A percentile compares a stretch with the other conserved stretches of the same genome.
These are phyloP conservation scores for Melipona beecheii DNA, from an alignment of 2,888 invertebrate species.

Conservation along the genomic window DNA sequence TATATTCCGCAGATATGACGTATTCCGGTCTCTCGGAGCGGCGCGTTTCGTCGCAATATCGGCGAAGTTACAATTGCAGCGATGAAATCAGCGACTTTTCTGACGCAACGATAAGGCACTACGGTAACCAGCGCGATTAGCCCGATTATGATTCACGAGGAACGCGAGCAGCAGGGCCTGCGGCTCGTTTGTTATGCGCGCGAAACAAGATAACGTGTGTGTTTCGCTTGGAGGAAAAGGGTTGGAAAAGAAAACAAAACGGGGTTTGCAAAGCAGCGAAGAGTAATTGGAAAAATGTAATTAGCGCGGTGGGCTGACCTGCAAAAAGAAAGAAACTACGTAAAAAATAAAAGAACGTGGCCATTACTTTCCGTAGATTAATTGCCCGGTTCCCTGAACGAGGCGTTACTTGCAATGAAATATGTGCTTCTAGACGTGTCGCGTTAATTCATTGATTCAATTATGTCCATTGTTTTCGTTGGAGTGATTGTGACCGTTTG, in stretches of 20 bases:
- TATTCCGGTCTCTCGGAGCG: not conserved
- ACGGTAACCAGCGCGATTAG: slow-evolving; percentile 43
- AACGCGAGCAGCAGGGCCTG: not conserved
- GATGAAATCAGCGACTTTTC: slow-evolving; percentile 55
- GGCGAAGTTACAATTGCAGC: slow-evolving; percentile 20
- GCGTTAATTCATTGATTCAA: not conserved
- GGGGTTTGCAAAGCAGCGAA: not conserved
- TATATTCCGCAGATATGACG: not conserved
- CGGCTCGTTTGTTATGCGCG: slow-evolving; percentile 9
- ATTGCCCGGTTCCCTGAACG: not conserved
- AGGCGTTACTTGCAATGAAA: not conserved
- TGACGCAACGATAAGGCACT: slow-evolving; percentile 54
- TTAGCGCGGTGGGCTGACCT: not conserved
- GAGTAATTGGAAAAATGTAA: not conserved
- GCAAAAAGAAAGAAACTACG: not conserved
- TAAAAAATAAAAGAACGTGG: no score
- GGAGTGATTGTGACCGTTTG: not conserved
- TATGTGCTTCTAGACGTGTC: not conserved
- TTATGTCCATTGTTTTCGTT: not conserved
- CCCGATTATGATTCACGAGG: slow-evolving; percentile 48
- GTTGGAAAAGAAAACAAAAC: no score
- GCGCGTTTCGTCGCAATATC: slow-evolving; percentile 1
- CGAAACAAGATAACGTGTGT: slow-evolving; percentile 19
- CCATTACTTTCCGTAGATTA: not conserved
- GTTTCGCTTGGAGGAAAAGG: not conserved